Percentiles rank a stretch among this genome's conserved stretches.
phyloP scores from a whole-genome alignment of 2,797 vertebrate genomes.

The Sebastes flavidus region DNA sequence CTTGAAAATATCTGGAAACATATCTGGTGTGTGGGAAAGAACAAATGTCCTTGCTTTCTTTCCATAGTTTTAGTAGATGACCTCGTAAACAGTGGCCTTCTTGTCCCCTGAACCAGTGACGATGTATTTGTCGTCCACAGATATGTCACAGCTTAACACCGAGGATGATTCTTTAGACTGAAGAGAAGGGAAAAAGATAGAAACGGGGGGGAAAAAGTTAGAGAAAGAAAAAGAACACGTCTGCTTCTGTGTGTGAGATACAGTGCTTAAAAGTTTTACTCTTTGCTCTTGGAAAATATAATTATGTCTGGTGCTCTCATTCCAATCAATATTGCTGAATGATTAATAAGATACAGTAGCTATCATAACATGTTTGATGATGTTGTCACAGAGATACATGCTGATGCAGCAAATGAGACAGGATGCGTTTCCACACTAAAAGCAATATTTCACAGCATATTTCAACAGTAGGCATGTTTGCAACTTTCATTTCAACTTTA shows the following conservation, averaged over 20 bases:
- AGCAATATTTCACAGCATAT: neutral
- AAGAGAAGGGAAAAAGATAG: neutral
- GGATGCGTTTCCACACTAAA: neutral
- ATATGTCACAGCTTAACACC: constrained; percentile 88
- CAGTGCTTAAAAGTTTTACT: neutral
- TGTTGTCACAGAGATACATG: neutral
- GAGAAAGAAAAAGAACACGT: neutral
- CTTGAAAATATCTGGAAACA: constrained; percentile 11
- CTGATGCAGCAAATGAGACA: constrained; percentile 3
- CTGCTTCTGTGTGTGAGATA: neutral
- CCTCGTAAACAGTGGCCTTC: constrained; percentile 88
- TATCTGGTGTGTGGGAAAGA: constrained; percentile 6
- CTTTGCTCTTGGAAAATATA: neutral
- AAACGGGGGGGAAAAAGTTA: neutral
- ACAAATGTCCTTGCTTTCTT: constrained; percentile 9
- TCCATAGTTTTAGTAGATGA: constrained; percentile 82
- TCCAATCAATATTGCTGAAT: neutral
- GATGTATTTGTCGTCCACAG: constrained; percentile 88
- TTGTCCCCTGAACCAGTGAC: constrained; percentile 89
- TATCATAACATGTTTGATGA: constrained; percentile 1
- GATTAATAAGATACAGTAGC: neutral
- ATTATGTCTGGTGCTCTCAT: neutral
- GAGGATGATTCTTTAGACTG: constrained; percentile 89
- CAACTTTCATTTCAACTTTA: neutral
- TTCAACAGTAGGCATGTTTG: neutral